Base-by-base conservation (phyloP, 2,113 vertebrate genomes). In the Atrichornis clamosus region DNA sequence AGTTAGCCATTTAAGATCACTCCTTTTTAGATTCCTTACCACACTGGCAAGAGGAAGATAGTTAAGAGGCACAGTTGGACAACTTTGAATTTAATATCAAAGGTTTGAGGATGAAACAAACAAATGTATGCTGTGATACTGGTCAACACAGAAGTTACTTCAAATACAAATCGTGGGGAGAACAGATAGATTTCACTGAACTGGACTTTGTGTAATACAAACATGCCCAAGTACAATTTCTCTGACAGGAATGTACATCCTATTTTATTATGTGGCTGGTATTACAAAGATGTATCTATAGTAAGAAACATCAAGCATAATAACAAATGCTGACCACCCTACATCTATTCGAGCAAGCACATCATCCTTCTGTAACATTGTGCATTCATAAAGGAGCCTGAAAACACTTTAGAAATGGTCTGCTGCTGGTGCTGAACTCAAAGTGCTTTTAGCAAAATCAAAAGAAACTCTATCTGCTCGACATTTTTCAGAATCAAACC, bases 51-150 rank as follows among this genome's bases (percentile, higher is more conserved):
- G n/a, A 85, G 67, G 46, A 96, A 83, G 47, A 70, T 41, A 93
- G 93, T 93, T 96, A 96, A 85, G 67, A 91, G 16, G 84, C 94
- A 80, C 89, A 94, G 82, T 10, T 91, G 90, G 90, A 96, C 55
- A 95, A 96, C 85, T 96, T 73, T 93, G 87, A 96, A 90, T 85
- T 70, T 69, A 86, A 52, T 74, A 96, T 94, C 94, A 96, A 96
- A 96, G 63, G 62, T 63, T 11, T 84, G 80, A 87, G 65, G 75
- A 96, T 67, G 60, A 95, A 96, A 91, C 82, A 96, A 94, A 91
- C 59, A 93, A 91, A 94, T 41, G 27, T 70, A 41, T 78, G 52
- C 93, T 94, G 63, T 96, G 93, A 93, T 93, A 86, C 50, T 88
- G 78, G 94, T 88, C 87, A 96, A 93, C 82, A 83, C 55, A 86